A percentile compares a stretch with the other conserved stretches of the same genome.
These are phyloP conservation scores for Physocephala rufipes DNA, from an alignment of 2,888 invertebrate species.

Conservation along the genomic window DNA sequence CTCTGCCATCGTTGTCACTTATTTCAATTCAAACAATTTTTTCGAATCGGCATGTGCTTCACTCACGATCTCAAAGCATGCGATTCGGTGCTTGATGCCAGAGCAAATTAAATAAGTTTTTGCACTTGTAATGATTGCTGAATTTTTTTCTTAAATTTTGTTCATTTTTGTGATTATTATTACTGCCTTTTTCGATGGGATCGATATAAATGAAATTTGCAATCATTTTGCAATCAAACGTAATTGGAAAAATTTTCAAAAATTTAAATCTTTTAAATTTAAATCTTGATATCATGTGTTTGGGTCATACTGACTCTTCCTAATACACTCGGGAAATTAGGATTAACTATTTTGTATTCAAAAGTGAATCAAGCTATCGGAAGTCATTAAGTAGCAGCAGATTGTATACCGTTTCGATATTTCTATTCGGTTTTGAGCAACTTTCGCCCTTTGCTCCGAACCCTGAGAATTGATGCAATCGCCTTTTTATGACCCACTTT, in stretches of 20 bases:
- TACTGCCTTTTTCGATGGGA: conserved; percentile 20
- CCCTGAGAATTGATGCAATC: background rate
- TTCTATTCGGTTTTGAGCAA: background rate
- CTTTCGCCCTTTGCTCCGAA: background rate
- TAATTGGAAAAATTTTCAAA: no score
- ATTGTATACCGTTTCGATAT: background rate
- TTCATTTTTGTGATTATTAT: conserved; percentile 23
- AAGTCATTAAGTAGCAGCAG: no score
- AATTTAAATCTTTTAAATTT: no score
- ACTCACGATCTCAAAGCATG: conserved; percentile 16
- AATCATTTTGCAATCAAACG: no score
- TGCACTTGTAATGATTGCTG: conserved; percentile 30
- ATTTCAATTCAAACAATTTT: conserved; percentile 15
- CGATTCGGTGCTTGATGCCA: conserved; percentile 9
- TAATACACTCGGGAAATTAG: no score
- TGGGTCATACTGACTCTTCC: no score
- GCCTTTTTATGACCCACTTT: conserved; percentile 27
- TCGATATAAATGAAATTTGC: background rate
- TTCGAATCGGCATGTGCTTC: background rate
- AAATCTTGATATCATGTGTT: background rate
- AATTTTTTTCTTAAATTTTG: no score
- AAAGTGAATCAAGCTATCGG: no score
- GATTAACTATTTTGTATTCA: no score
- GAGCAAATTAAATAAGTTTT: conserved; percentile 18
- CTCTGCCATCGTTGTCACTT: no score